Evolutionary conservation across 2,113 vertebrate species (phyloP).

Genomic region (Corythoichthys intestinalis): DNA sequence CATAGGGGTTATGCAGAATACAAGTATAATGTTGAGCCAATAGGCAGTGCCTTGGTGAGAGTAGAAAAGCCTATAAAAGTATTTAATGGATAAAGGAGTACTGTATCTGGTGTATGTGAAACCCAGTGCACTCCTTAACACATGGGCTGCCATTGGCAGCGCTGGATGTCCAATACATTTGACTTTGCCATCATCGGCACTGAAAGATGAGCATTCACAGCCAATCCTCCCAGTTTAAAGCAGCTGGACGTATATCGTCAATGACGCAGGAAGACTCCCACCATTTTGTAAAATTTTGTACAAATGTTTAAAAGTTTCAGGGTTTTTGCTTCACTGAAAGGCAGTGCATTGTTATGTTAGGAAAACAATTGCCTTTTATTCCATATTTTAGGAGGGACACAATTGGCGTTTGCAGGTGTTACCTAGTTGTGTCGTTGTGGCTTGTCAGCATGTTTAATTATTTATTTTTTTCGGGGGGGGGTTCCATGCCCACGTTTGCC

Average conservation of each 20-base stretch:
- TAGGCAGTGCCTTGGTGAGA: slow-evolving; percentile 37
- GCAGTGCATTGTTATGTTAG: neutral
- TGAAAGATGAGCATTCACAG: no score
- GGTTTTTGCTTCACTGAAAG: slow-evolving; percentile 56
- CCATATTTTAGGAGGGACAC: slow-evolving; percentile 28
- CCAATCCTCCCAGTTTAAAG: no score
- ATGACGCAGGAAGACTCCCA: slow-evolving; percentile 25
- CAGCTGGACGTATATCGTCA: no score
- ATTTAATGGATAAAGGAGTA: slow-evolving; percentile 54
- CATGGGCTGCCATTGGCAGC: no score
- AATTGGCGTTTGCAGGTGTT: neutral
- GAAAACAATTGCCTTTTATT: slow-evolving; percentile 25
- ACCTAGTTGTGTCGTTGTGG: slow-evolving; percentile 29
- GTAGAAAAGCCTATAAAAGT: slow-evolving; percentile 50
- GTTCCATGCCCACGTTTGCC: slow-evolving; percentile 13
- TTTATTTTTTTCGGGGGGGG: slow-evolving; percentile 10
- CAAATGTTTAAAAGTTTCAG: slow-evolving; percentile 65
- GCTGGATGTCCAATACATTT: no score
- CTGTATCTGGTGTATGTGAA: slow-evolving; percentile 45
- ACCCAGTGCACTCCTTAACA: slow-evolving; percentile 40
- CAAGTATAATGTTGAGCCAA: slow-evolving; percentile 54
- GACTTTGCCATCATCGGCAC: no score
- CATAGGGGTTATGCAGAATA: slow-evolving; percentile 48
- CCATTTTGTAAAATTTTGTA: slow-evolving; percentile 44
- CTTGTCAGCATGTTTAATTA: slow-evolving; percentile 57